A percentile compares a stretch with the other conserved stretches of the same genome.
These are phyloP conservation scores for Digitonthophagus gazella DNA, from an alignment of 2,888 invertebrate genomes.

Conservation along the genomic window DNA sequence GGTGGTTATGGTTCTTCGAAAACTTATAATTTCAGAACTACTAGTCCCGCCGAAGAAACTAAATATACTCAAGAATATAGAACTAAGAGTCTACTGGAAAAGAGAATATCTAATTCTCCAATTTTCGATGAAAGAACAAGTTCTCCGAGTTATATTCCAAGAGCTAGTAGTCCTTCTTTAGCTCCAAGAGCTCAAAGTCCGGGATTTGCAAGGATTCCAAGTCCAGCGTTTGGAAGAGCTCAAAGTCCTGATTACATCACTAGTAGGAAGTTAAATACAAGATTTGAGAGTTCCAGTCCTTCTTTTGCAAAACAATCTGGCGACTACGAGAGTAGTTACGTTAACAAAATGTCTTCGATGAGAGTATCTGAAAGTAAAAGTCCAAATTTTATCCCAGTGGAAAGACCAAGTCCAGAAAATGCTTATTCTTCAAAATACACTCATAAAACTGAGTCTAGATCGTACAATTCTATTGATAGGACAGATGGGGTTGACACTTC, in stretches of 20 bases:
- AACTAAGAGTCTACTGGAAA: conserved; percentile 42
- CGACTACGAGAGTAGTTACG: conserved; percentile 39
- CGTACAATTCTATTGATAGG: conserved; percentile 36
- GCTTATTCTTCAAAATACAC: conserved; percentile 40
- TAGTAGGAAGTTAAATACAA: conserved; percentile 44
- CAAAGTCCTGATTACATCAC: conserved; percentile 49
- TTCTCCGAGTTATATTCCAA: conserved; percentile 41
- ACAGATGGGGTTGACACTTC: conserved; percentile 52
- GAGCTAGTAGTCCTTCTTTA: conserved; percentile 44
- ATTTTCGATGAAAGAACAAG: conserved; percentile 40
- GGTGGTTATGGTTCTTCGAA: conserved; percentile 36
- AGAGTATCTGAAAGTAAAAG: conserved; percentile 42
- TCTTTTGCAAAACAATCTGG: conserved; percentile 41
- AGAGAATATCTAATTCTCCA: conserved; percentile 43
- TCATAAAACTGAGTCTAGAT: conserved; percentile 38
- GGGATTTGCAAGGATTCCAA: conserved; percentile 34
- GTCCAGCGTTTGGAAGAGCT: conserved; percentile 30
- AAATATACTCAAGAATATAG: conserved; percentile 43
- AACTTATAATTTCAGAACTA: conserved; percentile 32
- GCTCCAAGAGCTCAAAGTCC: conserved; percentile 44
- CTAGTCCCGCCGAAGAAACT: conserved; percentile 35
- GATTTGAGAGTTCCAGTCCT: conserved; percentile 33
- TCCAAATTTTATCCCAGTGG: conserved; percentile 40
- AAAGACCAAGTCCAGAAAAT: conserved; percentile 42
- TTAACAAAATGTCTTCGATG: conserved; percentile 47